Evolutionary conservation across 2,797 vertebrate genomes (phyloP).

Genomic region (Notolepis coatsorum): DNA sequence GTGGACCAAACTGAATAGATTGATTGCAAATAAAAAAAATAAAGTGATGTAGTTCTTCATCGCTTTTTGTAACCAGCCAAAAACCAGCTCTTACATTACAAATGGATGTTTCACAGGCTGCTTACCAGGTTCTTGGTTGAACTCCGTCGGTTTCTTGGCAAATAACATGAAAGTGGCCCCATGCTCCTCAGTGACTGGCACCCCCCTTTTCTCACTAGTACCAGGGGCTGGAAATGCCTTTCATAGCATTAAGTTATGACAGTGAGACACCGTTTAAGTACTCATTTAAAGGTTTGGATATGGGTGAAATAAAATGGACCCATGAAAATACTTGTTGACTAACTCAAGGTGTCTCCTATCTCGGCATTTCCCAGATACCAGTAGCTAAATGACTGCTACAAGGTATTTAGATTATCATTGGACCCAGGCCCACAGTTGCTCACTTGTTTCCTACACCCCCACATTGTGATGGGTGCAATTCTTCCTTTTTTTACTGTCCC

Average conservation of each 20-base stretch:
- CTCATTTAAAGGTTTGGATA: no score
- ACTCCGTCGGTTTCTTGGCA: no score
- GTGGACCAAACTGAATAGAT: no score
- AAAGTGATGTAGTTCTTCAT: no score
- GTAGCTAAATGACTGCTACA: conserved; percentile 14
- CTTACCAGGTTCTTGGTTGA: no score
- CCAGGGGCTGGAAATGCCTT: background rate
- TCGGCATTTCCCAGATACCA: background rate
- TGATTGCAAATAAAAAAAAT: no score
- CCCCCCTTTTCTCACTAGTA: background rate
- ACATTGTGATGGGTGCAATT: conserved; percentile 59
- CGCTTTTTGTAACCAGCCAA: no score
- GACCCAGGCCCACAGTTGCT: conserved; percentile 53
- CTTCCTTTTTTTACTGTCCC: conserved; percentile 39
- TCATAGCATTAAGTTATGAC: conserved; percentile 1
- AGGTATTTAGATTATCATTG: conserved; percentile 56
- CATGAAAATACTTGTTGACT: background rate
- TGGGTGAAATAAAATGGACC: no score
- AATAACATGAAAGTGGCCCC: no score
- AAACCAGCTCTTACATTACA: background rate
- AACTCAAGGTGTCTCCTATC: background rate
- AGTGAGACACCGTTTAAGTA: conserved; percentile 33
- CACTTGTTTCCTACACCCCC: conserved; percentile 56
- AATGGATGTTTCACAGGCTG: background rate
- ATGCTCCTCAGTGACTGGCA: background rate